Conservation (phyloP, 2,113 vertebrate genomes). For the Lycocorax pyrrhopterus region DNA sequence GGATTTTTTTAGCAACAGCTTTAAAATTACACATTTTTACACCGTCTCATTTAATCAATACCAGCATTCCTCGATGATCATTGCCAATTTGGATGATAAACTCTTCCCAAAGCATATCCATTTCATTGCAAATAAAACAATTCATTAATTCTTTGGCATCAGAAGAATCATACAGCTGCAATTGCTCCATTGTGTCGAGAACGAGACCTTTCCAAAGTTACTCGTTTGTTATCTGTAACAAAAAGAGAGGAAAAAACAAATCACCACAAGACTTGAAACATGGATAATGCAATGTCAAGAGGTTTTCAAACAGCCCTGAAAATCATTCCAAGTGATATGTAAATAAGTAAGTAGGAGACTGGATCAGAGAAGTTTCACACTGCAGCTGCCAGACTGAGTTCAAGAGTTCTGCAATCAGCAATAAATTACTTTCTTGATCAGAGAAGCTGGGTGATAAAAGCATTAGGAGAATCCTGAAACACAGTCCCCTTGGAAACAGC, state of each 20-base stretch:
- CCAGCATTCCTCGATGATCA: slow-evolving; percentile 40
- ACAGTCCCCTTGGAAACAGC: slow-evolving; percentile 64
- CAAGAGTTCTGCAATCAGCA: slow-evolving; percentile 77
- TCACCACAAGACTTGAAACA: slow-evolving; percentile 55
- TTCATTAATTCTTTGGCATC: slow-evolving; percentile 72
- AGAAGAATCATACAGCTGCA: slow-evolving; percentile 80
- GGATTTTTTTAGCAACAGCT: slow-evolving; percentile 44
- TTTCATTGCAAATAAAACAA: slow-evolving; percentile 58
- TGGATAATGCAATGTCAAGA: slow-evolving; percentile 58
- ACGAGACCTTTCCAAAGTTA: slow-evolving; percentile 92
- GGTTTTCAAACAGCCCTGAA: slow-evolving; percentile 68
- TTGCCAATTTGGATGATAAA: slow-evolving; percentile 19
- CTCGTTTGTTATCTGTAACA: slow-evolving; percentile 89
- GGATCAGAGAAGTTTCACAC: slow-evolving; percentile 76
- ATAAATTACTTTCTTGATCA: slow-evolving; percentile 76
- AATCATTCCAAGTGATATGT: slow-evolving; percentile 74
- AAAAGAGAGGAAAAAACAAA: slow-evolving; percentile 66
- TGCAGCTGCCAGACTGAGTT: slow-evolving; percentile 73
- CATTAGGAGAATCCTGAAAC: slow-evolving; percentile 65
- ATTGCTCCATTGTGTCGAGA: slow-evolving; percentile 89
- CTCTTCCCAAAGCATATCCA: slow-evolving; percentile 37
- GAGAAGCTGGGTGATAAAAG: slow-evolving; percentile 70
- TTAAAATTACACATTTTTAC: slow-evolving; percentile 48
- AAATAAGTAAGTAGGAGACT: slow-evolving; percentile 74
- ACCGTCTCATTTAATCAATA: slow-evolving; percentile 32